A percentile compares a stretch with the other conserved stretches of the same genome.
Conservation (phyloP, 2,797 vertebrate genomes). For the Threskiornis aethiopicus region DNA sequence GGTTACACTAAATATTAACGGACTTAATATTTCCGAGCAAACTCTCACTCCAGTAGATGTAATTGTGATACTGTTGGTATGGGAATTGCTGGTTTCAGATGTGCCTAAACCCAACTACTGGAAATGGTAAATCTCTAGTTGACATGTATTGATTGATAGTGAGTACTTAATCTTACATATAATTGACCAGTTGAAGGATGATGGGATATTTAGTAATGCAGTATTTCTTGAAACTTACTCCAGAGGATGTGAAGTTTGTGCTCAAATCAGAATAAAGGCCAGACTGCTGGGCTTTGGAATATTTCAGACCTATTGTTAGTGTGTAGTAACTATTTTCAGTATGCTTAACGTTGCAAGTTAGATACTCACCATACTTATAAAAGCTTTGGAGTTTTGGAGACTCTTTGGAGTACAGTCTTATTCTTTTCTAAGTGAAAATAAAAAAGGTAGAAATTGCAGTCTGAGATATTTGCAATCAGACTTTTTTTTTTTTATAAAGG, state of each 20-base stretch:
- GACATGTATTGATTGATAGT: not conserved
- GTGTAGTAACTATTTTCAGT: not conserved
- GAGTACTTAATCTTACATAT: not conserved
- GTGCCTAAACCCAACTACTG: not conserved
- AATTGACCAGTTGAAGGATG: not conserved
- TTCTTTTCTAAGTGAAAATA: not conserved
- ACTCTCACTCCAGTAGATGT: not conserved
- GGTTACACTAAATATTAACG: not conserved
- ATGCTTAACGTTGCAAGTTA: not conserved
- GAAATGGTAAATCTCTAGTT: not conserved
- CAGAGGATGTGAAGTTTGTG: not conserved
- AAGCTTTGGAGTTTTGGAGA: not conserved
- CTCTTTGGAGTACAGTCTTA: not conserved
- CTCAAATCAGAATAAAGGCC: not conserved
- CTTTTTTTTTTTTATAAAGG: not conserved
- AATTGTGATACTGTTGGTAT: not conserved
- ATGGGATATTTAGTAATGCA: not conserved
- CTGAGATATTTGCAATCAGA: not conserved
- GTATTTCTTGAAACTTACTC: slow-evolving; percentile 7
- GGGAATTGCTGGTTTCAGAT: not conserved
- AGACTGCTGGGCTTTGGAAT: not conserved
- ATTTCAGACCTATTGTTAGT: not conserved
- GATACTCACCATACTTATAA: not conserved
- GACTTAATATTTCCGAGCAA: not conserved
- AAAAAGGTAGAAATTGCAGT: not conserved